A percentile compares a stretch with the other conserved stretches of the same genome.
Conservation (phyloP, 2,113 vertebrate genomes). For the Paralichthys olivaceus region DNA sequence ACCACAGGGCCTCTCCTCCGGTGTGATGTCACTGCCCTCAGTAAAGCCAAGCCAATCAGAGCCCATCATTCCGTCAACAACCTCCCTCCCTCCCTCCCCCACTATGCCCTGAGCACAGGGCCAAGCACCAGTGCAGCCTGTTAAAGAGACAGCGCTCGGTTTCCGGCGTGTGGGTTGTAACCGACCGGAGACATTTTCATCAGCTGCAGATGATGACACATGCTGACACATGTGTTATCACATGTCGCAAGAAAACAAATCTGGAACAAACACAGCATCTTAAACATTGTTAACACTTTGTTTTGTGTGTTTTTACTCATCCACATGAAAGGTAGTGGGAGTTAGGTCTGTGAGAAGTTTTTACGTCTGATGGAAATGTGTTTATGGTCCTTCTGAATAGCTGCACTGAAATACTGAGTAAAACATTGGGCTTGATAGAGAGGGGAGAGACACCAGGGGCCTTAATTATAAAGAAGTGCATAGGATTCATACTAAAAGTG, state of each 20-base stretch:
- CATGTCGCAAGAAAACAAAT: not conserved
- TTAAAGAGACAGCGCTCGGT: slow-evolving; percentile 79
- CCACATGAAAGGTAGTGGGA: not conserved
- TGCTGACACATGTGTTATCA: slow-evolving; percentile 50
- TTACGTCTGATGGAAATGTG: not conserved
- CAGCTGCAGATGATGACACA: slow-evolving; percentile 65
- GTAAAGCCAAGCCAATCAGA: slow-evolving; percentile 69
- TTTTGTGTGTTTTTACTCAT: not conserved
- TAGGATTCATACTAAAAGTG: too few species aligned
- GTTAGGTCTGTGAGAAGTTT: not conserved
- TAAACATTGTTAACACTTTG: too few species aligned
- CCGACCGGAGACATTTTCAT: slow-evolving; percentile 50
- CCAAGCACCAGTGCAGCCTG: slow-evolving; percentile 52
- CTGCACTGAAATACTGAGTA: not conserved
- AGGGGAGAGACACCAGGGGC: too few species aligned
- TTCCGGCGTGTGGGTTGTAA: slow-evolving; percentile 24
- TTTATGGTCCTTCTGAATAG: not conserved
- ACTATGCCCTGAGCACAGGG: slow-evolving; percentile 61
- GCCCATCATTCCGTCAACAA: slow-evolving; percentile 65
- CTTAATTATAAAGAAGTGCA: too few species aligned
- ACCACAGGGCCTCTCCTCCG: slow-evolving; percentile 76
- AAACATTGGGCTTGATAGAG: not conserved
- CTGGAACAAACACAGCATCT: not conserved
- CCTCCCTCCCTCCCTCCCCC: slow-evolving; percentile 70
- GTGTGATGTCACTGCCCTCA: slow-evolving; percentile 73